A percentile compares a stretch with the other conserved stretches of the same genome.
Conservation (phyloP, 2,797 vertebrate species). For the Graptemys geographica region DNA sequence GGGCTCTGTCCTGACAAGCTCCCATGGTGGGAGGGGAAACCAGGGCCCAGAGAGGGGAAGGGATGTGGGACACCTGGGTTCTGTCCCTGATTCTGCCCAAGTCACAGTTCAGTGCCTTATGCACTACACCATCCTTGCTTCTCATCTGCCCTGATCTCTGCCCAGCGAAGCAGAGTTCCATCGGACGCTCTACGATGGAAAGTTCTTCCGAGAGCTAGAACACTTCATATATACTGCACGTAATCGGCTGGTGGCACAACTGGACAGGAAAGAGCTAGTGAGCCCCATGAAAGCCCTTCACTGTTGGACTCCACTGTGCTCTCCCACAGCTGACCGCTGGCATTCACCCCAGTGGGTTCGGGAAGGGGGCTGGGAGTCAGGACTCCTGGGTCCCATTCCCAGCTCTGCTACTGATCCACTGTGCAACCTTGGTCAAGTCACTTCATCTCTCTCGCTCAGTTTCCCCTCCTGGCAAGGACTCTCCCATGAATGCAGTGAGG, state of each 20-base stretch:
- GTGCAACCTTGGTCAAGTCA: background rate
- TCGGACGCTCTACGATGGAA: background rate
- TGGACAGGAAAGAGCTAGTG: background rate
- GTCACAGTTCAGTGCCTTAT: no score
- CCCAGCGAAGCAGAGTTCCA: background rate
- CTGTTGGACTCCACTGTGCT: background rate
- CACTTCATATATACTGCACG: no score
- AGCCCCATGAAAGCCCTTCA: background rate
- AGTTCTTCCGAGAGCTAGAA: background rate
- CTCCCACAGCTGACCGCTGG: background rate
- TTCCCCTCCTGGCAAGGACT: background rate
- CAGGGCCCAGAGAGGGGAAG: no score
- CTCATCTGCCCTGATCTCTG: no score
- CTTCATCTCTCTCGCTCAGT: background rate
- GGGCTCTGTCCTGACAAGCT: background rate
- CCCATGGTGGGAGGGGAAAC: background rate
- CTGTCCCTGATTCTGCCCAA: no score
- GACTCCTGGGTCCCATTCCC: background rate
- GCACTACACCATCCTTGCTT: no score
- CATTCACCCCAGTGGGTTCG: background rate
- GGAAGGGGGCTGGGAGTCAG: no score
- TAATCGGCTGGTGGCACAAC: background rate
- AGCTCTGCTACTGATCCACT: background rate
- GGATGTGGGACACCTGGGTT: no score
- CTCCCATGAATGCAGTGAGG: background rate